phyloP scores from a whole-genome alignment of 2,113 vertebrate genomes.

The Craseonycteris thonglongyai region DNA sequence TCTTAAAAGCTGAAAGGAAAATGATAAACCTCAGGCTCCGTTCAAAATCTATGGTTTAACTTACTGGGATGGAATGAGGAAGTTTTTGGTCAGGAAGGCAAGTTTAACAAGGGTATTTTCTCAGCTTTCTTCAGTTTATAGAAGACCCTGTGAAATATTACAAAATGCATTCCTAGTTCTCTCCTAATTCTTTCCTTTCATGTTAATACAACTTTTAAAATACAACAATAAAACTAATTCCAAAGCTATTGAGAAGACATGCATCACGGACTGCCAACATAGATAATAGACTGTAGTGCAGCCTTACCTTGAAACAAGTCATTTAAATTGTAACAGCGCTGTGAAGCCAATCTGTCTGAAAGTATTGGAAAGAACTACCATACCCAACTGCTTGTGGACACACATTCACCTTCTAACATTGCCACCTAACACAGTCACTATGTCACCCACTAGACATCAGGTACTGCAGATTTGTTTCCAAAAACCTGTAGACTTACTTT shows the following conservation, averaged over 20 bases:
- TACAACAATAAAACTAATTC: background rate
- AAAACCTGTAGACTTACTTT: background rate
- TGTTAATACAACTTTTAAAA: background rate
- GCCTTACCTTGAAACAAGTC: constrained; percentile 5
- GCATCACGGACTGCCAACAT: background rate
- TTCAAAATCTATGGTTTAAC: background rate
- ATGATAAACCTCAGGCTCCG: background rate
- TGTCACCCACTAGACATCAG: background rate
- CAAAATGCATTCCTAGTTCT: background rate
- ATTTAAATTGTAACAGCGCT: background rate
- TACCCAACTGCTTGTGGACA: background rate
- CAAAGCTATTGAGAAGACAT: background rate
- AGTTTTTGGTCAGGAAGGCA: background rate
- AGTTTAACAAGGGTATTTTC: constrained; percentile 11
- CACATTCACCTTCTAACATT: background rate
- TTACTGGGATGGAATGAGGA: background rate
- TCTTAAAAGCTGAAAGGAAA: constrained; percentile 41
- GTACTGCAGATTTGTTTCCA: background rate
- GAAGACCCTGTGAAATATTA: background rate
- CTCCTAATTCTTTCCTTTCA: background rate
- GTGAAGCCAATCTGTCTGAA: background rate
- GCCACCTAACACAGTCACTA: background rate
- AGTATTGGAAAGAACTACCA: constrained; percentile 20
- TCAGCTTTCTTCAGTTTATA: background rate
- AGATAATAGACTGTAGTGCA: background rate